A percentile compares a stretch with the other conserved stretches of the same genome.
Conservation (phyloP, 1,140 invertebrate species). For the Drosophila pectinifera region DNA sequence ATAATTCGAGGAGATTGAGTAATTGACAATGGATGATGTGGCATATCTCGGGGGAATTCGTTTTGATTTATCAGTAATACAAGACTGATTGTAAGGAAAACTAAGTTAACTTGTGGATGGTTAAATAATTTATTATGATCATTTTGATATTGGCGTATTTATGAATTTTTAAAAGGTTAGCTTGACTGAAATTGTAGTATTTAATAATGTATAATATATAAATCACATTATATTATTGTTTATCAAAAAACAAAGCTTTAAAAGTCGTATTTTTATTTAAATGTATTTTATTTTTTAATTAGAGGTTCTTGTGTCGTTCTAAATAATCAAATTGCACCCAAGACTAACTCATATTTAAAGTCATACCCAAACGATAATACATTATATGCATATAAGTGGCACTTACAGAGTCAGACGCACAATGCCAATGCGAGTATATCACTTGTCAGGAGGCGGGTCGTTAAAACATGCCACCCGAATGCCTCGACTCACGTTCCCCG, state of each 20-base stretch:
- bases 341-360: not conserved
- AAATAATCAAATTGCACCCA: not conserved
- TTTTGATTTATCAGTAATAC: not conserved
- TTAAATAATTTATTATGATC: not conserved
- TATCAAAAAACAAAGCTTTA: too few species aligned
- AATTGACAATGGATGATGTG: constrained; percentile 6
- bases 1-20: constrained; percentile 1
- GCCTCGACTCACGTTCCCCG: constrained; percentile 21
- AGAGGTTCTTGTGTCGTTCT: too few species aligned
- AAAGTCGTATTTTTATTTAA: too few species aligned
- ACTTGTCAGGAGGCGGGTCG: constrained; percentile 21
- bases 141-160: not conserved
- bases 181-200: not conserved
- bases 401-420: constrained; percentile 4
- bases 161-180: not conserved
- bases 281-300: too few species aligned
- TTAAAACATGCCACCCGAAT: constrained; percentile 44
- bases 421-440: constrained; percentile 3
- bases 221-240: too few species aligned
- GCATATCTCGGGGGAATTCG: not conserved
- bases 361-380: too few species aligned
- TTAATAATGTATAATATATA: too few species aligned
- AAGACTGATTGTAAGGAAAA: not conserved
- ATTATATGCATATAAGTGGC: constrained; percentile 1
- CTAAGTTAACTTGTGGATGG: not conserved